Evolutionary conservation across 37 sponge, comb jelly and placozoan genomes (phyloP), one percentile per base, ranked within the genome.

Genomic region (Halichondria panicea): DNA sequence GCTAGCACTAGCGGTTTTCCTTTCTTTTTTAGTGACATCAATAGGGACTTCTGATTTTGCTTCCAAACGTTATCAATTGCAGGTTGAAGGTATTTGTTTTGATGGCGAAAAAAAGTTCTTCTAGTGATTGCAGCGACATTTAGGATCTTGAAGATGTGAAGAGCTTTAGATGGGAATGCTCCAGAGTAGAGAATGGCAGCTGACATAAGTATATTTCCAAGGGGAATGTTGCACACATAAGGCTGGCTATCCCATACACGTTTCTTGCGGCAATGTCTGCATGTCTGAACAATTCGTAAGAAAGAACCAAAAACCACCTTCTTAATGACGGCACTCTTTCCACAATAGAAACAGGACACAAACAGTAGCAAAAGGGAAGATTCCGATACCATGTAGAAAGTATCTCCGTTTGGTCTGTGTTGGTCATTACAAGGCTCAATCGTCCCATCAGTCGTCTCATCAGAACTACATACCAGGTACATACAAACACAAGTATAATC

Each of bases 51-150:
- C 27, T 65, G 66, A 40, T 65, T 37, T 31, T 81, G 77, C 2
- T 81, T 32, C 82, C 77, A 87, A 61, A 75, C 61, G 36, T 19
- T 43, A 19, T 13, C 34, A 27, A 82, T 67, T 28, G 83, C 4
- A 19, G 77, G 83, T 38, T 67, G 58, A 4, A 87, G 43, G 63
- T 45, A 88, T 36, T 48, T 4, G 0, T 61, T 53, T 43, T 89
- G 89, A 61, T 83, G 84, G 9, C 57, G 25, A 66, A 79, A 89
- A 48, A 40, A 89, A 19, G 84, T 88, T 28, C 79, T 25, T 25
- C 27, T 15, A 39, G 78, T 50, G 19, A 77, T 77, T 0, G 76
- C 70, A 4, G 75, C 60, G 43, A 50, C 53, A 34, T 48, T 55
- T 1, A 78, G 39, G 32, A 46, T 27, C 5, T 71, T 52, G 3